Evolutionary conservation across 2,888 invertebrate species (phyloP).

Genomic region (Euzophera pinguis): DNA sequence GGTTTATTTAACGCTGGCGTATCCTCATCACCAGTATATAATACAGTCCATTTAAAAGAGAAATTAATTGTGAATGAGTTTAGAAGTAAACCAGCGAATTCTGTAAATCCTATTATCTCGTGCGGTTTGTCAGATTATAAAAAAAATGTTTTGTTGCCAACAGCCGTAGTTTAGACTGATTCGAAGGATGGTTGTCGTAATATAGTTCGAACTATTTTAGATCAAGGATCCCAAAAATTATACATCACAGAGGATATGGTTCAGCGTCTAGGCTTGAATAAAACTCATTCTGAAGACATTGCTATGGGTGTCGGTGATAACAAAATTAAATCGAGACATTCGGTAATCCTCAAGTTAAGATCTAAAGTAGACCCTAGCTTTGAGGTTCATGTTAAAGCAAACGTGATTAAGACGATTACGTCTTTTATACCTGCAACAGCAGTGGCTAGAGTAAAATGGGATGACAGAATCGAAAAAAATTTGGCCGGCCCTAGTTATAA

Average conservation of each 20-base stretch:
- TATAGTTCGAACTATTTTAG: not conserved
- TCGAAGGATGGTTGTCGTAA: not conserved
- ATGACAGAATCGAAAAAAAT: too few species aligned
- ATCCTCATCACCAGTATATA: too few species aligned
- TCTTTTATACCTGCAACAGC: not conserved
- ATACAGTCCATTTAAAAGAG: too few species aligned
- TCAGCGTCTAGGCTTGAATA: not conserved
- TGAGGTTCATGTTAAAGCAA: not conserved
- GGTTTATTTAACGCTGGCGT: too few species aligned
- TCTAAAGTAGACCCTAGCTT: not conserved
- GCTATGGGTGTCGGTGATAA: not conserved
- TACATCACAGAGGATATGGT: slow-evolving; percentile 4
- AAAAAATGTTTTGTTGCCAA: slow-evolving; percentile 10
- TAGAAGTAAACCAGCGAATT: too few species aligned
- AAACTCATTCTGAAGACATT: not conserved
- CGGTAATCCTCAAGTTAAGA: not conserved
- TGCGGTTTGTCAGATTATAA: too few species aligned
- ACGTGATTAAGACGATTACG: not conserved
- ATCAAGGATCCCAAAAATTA: slow-evolving; percentile 10
- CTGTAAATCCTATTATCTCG: too few species aligned
- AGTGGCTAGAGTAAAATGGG: too few species aligned
- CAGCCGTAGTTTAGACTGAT: slow-evolving; percentile 9
- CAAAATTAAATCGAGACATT: not conserved
- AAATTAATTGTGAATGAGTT: too few species aligned
- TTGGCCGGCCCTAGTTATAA: not conserved